phyloP scores from a whole-genome alignment of 2,113 vertebrate genomes.

The Cricetomys ansorgei region DNA sequence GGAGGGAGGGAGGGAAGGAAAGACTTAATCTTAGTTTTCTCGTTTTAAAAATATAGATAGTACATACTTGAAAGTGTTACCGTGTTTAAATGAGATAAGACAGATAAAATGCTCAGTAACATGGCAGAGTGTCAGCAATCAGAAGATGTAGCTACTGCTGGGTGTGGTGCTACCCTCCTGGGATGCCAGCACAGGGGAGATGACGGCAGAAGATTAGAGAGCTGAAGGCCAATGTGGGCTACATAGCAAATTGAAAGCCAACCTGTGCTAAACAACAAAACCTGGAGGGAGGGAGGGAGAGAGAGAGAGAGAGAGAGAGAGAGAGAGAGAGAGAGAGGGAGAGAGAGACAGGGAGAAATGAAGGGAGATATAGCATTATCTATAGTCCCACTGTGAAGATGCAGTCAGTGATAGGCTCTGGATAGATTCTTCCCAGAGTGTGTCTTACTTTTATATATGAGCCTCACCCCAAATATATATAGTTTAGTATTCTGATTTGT shows the following conservation, averaged over 20 bases:
- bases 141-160: background rate
- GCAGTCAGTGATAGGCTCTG: background rate
- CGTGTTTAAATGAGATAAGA: background rate
- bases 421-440: background rate
- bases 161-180: background rate
- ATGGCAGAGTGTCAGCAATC: background rate
- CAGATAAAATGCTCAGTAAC: background rate
- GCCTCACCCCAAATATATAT: background rate
- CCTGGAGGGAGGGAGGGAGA: too few species aligned
- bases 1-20: background rate
- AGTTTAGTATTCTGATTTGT: conserved; percentile 14
- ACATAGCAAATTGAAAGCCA: background rate
- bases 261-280: background rate
- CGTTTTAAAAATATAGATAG: background rate
- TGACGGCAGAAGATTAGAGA: background rate
- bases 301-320: too few species aligned
- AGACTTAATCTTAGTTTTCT: background rate
- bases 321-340: too few species aligned
- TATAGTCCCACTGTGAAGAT: background rate
- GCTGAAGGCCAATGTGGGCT: background rate
- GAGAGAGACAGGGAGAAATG: background rate
- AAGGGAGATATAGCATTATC: background rate
- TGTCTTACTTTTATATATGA: background rate
- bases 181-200: background rate
- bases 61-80: background rate